These are phyloP conservation scores for Andrena flavipes DNA, from an alignment of 2,888 invertebrate species.

Conservation along the genomic window DNA sequence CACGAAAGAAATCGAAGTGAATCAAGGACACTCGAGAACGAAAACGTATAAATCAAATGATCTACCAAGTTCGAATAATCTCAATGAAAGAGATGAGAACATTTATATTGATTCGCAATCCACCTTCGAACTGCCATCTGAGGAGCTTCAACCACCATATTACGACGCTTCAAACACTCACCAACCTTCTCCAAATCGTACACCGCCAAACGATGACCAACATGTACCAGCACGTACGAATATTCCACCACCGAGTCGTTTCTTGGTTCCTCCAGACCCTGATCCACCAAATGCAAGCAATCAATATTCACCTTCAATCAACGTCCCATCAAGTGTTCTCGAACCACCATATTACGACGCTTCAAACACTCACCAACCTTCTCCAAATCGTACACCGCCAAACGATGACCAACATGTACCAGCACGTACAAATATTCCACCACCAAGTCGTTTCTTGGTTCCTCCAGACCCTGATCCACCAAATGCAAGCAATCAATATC, in stretches of 20 bases:
- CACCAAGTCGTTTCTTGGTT: no score
- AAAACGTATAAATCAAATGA: conserved; percentile 57
- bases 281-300: no score
- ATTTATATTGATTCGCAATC: conserved; percentile 34
- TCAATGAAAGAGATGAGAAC: conserved; percentile 11
- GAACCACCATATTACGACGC: background rate
- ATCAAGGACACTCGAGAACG: conserved; percentile 77
- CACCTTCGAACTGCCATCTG: conserved; percentile 3
- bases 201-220: background rate
- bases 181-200: background rate
- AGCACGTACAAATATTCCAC: no score
- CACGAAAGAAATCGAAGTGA: conserved; percentile 72
- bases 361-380: background rate
- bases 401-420: background rate
- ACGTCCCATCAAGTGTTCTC: no score
- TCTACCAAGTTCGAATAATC: background rate
- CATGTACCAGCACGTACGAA: background rate
- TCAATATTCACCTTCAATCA: no score
- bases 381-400: background rate
- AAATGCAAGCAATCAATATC: no score
- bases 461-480: no score
- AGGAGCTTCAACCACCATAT: conserved; percentile 23
- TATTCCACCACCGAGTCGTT: no score
- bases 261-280: no score
- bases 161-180: background rate